Evolutionary conservation across 2,797 vertebrate species (phyloP).

Genomic region (Anolis apletophallus): DNA sequence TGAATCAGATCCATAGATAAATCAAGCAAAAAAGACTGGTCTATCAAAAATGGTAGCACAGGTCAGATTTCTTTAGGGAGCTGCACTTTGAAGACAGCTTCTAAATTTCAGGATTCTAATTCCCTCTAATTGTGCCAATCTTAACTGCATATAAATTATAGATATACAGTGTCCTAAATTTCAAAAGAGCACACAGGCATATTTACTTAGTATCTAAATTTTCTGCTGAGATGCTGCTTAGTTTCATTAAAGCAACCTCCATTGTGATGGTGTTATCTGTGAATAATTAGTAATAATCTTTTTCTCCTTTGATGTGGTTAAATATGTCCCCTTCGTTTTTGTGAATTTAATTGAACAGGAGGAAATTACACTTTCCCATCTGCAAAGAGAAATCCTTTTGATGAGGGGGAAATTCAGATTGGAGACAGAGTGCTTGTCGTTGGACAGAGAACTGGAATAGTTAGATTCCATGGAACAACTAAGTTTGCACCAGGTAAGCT

Average conservation of each 20-base stretch:
- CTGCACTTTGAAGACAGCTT: background rate
- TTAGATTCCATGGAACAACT: constrained; percentile 91
- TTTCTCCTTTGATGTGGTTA: background rate
- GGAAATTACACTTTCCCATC: constrained; percentile 78
- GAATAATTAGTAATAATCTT: background rate
- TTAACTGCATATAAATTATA: background rate
- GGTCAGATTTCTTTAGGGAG: background rate
- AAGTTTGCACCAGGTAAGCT: constrained; percentile 93
- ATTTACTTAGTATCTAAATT: background rate
- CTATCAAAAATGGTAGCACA: background rate
- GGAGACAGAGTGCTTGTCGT: constrained; percentile 93
- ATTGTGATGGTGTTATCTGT: background rate
- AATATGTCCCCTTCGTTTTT: constrained; percentile 24
- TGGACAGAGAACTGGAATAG: constrained; percentile 90
- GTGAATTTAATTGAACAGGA: constrained; percentile 68
- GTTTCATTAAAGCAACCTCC: background rate
- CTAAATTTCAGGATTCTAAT: background rate
- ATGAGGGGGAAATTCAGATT: constrained; percentile 72
- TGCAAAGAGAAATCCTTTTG: constrained; percentile 73
- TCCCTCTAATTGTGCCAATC: background rate
- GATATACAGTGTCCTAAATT: background rate
- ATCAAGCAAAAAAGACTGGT: background rate
- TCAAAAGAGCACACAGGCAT: background rate
- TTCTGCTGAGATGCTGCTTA: background rate
- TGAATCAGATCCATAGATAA: background rate